Evolutionary conservation across 2,113 vertebrate species (phyloP), one percentile per base, ranked within the genome.

Genomic region (Centropus bengalensis): DNA sequence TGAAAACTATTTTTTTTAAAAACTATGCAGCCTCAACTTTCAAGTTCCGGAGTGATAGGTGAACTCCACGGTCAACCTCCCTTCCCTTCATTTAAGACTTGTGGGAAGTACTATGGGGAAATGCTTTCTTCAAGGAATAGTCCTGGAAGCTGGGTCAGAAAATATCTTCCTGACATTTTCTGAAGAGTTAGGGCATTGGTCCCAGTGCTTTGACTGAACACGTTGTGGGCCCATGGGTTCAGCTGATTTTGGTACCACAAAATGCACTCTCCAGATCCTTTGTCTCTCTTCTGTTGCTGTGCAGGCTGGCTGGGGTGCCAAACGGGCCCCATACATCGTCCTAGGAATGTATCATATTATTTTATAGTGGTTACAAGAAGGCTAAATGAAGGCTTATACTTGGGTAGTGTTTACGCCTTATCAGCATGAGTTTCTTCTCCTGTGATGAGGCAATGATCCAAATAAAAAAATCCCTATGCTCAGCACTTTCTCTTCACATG

Each of bases 241-340:
- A 69, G 30, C 9, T 55, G 8, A 2, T 51, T 27, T 51, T 1
- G 4, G 21, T 55, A 70, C 36, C 64, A 21, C 60, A 27, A 40
- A 38, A 82, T 14, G 8, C 21, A 2, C 27, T 17, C 12, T 2
- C 0, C 1, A 28, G 28, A 51, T 11, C 45, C 28, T 28, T 1
- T 1, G 3, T 38, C 40, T 49, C 30, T 21, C 19, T 23, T 42
- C 40, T 51, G 27, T 30, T 12, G 23, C 56, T 38, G 56, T 19
- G 28, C 28, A 6, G 24, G 42, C 33, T 40, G 62, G 58, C 23
- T 49, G 67, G 60, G 56, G 64, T 58, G 60, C 36, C 77, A n/a
- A 36, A 38, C 1, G 55, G 52, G 27, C 44, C 6, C 8, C 4
- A 2, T 14, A 10, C 12, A 1, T 42, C 49, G 13, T 68, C 56